Conservation (phyloP, 2,888 invertebrate species). For the Mimumesa dahlbomi region DNA sequence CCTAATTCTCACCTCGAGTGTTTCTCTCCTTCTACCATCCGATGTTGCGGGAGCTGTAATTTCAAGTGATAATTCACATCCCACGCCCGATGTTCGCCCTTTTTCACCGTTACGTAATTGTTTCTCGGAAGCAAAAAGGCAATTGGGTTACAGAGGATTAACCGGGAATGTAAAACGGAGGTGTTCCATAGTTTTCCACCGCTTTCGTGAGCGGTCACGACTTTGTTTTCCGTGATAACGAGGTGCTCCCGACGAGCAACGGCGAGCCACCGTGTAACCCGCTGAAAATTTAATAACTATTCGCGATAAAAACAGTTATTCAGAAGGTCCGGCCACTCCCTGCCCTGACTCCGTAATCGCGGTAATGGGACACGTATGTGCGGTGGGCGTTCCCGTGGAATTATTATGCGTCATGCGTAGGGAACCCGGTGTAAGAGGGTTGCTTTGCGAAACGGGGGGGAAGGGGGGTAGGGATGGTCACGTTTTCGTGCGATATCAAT, state of each 20-base stretch:
- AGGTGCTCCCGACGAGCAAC: conserved; percentile 26
- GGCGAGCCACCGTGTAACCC: conserved; percentile 1
- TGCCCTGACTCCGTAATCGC: conserved; percentile 26
- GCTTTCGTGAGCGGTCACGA: too few species aligned
- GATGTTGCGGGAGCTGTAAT: too few species aligned
- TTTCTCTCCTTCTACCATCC: too few species aligned
- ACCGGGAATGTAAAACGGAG: too few species aligned
- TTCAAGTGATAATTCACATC: too few species aligned
- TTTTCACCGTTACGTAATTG: too few species aligned
- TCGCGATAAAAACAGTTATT: conserved; percentile 51
- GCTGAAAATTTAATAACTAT: conserved; percentile 43
- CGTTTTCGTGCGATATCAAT: conserved; percentile 35
- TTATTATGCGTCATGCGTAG: conserved; percentile 50
- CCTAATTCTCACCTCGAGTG: too few species aligned
- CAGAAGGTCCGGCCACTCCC: conserved; percentile 30
- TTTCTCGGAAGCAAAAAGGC: too few species aligned
- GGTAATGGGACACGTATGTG: conserved; percentile 48
- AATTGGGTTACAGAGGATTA: too few species aligned
- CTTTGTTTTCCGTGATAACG: conserved; percentile 27
- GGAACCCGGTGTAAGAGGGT: conserved; percentile 26
- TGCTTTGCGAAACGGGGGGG: conserved; percentile 10
- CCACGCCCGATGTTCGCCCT: too few species aligned
- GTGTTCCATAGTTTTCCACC: too few species aligned
- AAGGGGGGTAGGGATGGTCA: not conserved
- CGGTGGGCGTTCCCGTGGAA: conserved; percentile 33